Evolutionary conservation across 2,888 invertebrate species (phyloP).

Genomic region (Tribolium freemani): DNA sequence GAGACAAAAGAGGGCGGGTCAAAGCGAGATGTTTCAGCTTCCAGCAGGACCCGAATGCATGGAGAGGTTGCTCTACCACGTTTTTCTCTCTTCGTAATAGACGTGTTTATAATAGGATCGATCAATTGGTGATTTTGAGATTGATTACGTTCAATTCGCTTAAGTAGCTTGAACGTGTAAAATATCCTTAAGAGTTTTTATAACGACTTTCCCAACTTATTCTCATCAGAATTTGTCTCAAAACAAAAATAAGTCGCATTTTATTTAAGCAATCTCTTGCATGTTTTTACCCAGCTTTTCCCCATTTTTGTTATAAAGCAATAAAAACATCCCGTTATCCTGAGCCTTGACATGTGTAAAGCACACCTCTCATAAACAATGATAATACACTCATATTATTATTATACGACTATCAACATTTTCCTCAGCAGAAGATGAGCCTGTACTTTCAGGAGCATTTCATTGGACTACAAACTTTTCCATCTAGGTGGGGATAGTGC

Average conservation of each 20-base stretch:
- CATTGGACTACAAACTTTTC: slow-evolving; percentile 38
- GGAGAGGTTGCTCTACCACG: slow-evolving; percentile 10
- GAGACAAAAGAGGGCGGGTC: slow-evolving; percentile 65
- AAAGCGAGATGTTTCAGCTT: slow-evolving; percentile 40
- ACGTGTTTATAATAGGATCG: slow-evolving; percentile 39
- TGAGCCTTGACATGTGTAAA: no score
- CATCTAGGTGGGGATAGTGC: slow-evolving; percentile 30
- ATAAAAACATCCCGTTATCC: no score
- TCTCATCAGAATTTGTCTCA: neutral
- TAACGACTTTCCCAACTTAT: neutral
- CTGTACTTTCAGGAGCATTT: slow-evolving; percentile 8
- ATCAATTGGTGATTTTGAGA: slow-evolving; percentile 34
- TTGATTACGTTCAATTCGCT: slow-evolving; percentile 36
- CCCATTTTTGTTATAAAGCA: no score
- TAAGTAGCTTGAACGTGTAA: slow-evolving; percentile 27
- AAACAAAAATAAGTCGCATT: neutral
- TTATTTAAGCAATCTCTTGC: neutral
- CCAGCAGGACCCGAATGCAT: slow-evolving; percentile 32
- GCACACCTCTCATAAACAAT: neutral
- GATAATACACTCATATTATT: slow-evolving; percentile 1
- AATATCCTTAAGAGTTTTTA: slow-evolving; percentile 38
- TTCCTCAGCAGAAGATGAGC: slow-evolving; percentile 22
- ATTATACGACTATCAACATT: slow-evolving; percentile 9
- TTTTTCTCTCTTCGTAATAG: slow-evolving; percentile 11
- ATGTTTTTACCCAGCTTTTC: no score